Evolutionary conservation across 2,113 vertebrate species (phyloP).

Genomic region (Hylia prasina): DNA sequence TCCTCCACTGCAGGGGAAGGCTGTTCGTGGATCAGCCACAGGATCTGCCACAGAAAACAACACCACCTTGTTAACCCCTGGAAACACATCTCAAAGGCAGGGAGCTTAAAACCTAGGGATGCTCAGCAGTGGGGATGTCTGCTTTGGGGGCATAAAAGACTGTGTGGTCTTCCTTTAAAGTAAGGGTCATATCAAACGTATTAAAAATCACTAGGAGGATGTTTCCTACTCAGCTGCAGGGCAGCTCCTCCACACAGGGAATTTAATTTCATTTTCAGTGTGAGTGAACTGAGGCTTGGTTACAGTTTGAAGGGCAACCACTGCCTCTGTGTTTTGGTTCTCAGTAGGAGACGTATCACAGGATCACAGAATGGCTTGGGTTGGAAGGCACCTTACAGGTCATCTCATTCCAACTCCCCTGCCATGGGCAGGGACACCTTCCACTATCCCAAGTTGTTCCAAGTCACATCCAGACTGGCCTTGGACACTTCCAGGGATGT

Average conservation of each 20-base stretch:
- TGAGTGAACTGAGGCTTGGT: neutral
- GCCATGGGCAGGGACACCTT: neutral
- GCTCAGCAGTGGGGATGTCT: neutral
- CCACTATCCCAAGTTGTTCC: neutral
- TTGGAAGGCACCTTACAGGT: neutral
- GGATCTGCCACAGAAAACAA: slow-evolving; percentile 64
- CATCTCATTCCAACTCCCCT: neutral
- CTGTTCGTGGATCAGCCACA: slow-evolving; percentile 70
- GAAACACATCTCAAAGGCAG: neutral
- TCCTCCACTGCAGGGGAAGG: slow-evolving; percentile 79
- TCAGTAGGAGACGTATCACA: neutral
- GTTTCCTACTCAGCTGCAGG: neutral
- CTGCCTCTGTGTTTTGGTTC: neutral
- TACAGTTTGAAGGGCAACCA: neutral
- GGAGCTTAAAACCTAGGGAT: neutral
- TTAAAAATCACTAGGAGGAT: neutral
- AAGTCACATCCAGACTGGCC: fast-evolving
- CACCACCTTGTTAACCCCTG: neutral
- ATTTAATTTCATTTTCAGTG: neutral
- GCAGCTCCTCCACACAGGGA: neutral
- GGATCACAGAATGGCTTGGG: neutral
- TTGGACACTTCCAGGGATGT: neutral
- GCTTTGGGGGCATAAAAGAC: neutral
- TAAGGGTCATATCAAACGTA: neutral
- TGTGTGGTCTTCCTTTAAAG: neutral